A percentile compares a stretch with the other conserved stretches of the same genome.
Conservation (phyloP, 2,113 vertebrate genomes). For the Corythaeola cristata region DNA sequence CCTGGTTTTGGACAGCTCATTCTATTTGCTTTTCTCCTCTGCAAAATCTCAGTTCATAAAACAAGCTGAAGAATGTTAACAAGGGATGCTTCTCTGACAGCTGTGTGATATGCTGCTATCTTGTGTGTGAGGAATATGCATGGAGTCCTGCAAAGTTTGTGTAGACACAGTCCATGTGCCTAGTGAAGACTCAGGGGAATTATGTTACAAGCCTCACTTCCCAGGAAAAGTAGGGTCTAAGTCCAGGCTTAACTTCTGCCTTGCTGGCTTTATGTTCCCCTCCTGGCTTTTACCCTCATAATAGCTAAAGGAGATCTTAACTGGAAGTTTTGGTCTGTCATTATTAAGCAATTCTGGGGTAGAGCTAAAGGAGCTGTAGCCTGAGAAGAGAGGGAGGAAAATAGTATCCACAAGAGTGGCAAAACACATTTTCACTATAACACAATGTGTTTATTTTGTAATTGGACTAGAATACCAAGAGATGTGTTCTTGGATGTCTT, state of each 20-base stretch:
- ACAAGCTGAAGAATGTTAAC: constrained; percentile 38
- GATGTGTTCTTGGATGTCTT: background rate
- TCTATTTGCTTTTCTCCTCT: background rate
- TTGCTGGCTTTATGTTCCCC: background rate
- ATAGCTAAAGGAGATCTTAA: background rate
- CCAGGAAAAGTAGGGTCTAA: background rate
- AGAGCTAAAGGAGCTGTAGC: background rate
- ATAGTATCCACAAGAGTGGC: background rate
- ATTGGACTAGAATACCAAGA: background rate
- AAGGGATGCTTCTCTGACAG: constrained; percentile 26
- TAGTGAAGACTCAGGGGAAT: background rate
- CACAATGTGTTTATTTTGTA: background rate
- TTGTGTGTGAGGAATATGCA: background rate
- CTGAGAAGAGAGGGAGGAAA: background rate
- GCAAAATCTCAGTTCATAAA: constrained; percentile 24
- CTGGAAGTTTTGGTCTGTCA: background rate
- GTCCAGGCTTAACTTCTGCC: background rate
- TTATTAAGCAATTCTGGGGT: background rate
- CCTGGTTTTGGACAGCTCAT: background rate
- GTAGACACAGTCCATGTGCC: background rate
- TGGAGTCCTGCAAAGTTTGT: background rate
- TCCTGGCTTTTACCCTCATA: background rate
- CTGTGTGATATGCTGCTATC: constrained; percentile 46
- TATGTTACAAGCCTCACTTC: background rate
- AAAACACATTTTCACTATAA: background rate